Conservation (phyloP, 2,888 invertebrate species). For the Calliphora vomitoria region DNA sequence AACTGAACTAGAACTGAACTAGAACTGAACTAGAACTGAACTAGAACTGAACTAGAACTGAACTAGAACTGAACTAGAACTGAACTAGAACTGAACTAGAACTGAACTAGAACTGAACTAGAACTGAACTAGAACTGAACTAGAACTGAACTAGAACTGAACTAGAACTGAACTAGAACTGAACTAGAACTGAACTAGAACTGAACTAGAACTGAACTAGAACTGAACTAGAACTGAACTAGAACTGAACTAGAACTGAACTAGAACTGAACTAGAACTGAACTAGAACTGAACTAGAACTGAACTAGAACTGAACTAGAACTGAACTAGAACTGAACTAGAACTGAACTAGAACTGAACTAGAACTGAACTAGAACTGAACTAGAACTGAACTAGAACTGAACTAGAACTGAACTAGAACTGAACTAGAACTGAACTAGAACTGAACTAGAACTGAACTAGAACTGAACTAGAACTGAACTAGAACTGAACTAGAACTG, state of each 20-base stretch:
- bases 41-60: too few species aligned
- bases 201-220: conserved; percentile 1
- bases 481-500: too few species aligned
- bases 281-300: conserved; percentile 1
- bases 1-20: too few species aligned
- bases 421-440: too few species aligned
- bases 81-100: conserved; percentile 1
- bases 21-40: too few species aligned
- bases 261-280: conserved; percentile 1
- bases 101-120: neutral
- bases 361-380: conserved; percentile 1
- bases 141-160: too few species aligned
- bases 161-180: too few species aligned
- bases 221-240: conserved; percentile 1
- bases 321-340: conserved; percentile 1
- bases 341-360: conserved; percentile 1
- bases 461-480: too few species aligned
- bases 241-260: conserved; percentile 1
- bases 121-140: neutral
- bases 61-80: neutral
- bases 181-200: neutral
- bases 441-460: too few species aligned
- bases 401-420: too few species aligned
- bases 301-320: conserved; percentile 1
- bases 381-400: neutral